Conservation (phyloP, 2,797 vertebrate genomes). For the Cuniculus paca region DNA sequence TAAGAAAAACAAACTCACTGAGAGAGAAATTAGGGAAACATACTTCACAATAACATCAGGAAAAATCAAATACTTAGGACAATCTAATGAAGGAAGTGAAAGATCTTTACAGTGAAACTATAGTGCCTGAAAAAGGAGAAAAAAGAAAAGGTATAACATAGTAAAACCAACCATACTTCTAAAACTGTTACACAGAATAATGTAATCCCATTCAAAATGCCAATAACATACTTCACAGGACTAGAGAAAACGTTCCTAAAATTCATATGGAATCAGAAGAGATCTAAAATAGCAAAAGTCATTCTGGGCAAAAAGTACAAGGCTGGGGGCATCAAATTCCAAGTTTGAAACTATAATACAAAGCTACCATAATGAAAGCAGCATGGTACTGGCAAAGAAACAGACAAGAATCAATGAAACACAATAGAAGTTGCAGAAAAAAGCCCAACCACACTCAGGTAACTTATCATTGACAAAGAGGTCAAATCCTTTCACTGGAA, state of each 20-base stretch:
- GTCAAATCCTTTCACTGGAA: background rate
- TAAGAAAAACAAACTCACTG: background rate
- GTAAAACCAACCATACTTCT: background rate
- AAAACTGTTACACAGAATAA: background rate
- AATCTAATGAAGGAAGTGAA: background rate
- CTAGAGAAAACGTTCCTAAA: background rate
- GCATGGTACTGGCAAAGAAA: background rate
- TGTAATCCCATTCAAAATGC: background rate
- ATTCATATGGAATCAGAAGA: background rate
- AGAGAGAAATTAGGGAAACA: background rate
- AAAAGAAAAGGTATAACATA: background rate
- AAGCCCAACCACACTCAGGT: background rate
- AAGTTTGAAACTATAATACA: background rate
- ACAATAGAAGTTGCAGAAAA: too few species aligned
- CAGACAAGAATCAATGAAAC: background rate
- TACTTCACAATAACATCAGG: background rate
- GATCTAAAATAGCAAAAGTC: background rate
- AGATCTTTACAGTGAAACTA: background rate
- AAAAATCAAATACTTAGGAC: background rate
- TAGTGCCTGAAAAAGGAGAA: background rate
- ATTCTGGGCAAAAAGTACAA: background rate
- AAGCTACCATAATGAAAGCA: background rate
- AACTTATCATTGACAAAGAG: background rate
- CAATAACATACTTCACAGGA: background rate
- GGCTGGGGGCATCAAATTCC: background rate